These are phyloP conservation scores for Megalops cyprinoides DNA, from an alignment of 2,797 vertebrate species.

Conservation along the genomic window DNA sequence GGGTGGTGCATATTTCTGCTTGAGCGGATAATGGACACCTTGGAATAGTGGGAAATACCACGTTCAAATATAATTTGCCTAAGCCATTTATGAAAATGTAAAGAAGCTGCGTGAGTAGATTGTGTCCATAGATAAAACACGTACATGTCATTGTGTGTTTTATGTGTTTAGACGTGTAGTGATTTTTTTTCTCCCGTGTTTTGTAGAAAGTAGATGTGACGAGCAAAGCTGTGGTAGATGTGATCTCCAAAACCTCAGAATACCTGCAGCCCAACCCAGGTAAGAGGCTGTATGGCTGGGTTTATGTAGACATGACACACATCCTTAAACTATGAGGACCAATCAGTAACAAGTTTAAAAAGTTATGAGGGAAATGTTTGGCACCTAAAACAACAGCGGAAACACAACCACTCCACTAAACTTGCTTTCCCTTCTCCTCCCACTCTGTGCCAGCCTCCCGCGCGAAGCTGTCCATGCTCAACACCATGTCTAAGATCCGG, in stretches of 20 bases:
- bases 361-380: background rate
- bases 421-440: background rate
- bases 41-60: background rate
- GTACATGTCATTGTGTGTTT: background rate
- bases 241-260: slow-evolving; percentile 94
- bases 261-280: slow-evolving; percentile 98
- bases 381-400: background rate
- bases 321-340: background rate
- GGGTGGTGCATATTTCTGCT: background rate
- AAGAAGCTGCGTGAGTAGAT: too few relatives aligned
- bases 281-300: slow-evolving; percentile 57
- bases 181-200: slow-evolving; percentile 48
- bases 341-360: background rate
- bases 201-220: slow-evolving; percentile 96
- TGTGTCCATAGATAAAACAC: too few relatives aligned
- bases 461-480: slow-evolving; percentile 96
- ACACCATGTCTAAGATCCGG: slow-evolving; percentile 96
- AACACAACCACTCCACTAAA: background rate
- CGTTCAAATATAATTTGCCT: background rate
- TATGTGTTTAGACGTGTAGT: background rate
- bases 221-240: slow-evolving; percentile 92
- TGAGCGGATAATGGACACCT: too few relatives aligned
- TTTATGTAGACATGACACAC: background rate
- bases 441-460: slow-evolving; percentile 78
- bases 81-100: background rate